These are phyloP conservation scores for Apamea sordens DNA, from an alignment of 2,888 invertebrate genomes.

Conservation along the genomic window DNA sequence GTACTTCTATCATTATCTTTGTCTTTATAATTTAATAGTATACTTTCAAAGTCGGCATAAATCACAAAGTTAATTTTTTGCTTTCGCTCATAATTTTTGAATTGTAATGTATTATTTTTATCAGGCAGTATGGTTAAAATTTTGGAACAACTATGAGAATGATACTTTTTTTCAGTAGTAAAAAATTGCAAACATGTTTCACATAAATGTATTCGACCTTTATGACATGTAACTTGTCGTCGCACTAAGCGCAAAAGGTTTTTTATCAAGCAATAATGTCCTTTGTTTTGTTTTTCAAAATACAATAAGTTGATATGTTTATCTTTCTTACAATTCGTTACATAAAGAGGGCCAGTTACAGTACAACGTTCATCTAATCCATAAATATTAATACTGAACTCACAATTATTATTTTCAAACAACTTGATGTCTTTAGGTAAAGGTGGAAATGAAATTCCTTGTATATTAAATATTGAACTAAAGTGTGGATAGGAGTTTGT, in stretches of 20 bases:
- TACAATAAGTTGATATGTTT: too few species aligned
- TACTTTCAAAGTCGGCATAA: slow-evolving; percentile 1
- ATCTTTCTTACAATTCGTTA: too few species aligned
- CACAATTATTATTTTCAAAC: slow-evolving; percentile 8
- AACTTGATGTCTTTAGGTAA: slow-evolving; percentile 1
- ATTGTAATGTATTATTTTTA: slow-evolving; percentile 8
- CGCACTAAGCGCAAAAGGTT: too few species aligned
- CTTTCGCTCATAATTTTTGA: slow-evolving; percentile 9
- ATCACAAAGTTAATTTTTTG: neutral
- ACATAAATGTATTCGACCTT: too few species aligned
- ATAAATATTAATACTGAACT: slow-evolving; percentile 3
- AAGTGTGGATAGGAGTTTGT: too few species aligned
- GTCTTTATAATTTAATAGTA: neutral
- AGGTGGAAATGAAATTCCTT: slow-evolving; percentile 8
- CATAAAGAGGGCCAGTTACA: slow-evolving; percentile 1
- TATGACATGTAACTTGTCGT: too few species aligned
- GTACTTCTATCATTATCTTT: neutral
- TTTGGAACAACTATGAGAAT: slow-evolving; percentile 12
- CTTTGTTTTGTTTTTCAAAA: too few species aligned
- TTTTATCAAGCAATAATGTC: too few species aligned
- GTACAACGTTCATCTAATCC: slow-evolving; percentile 5
- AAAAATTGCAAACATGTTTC: too few species aligned
- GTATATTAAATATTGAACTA: neutral
- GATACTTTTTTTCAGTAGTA: slow-evolving; percentile 6
- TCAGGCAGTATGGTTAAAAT: slow-evolving; percentile 9